Evolutionary conservation across 2,113 vertebrate species (phyloP).

Genomic region (Notechis scutatus): DNA sequence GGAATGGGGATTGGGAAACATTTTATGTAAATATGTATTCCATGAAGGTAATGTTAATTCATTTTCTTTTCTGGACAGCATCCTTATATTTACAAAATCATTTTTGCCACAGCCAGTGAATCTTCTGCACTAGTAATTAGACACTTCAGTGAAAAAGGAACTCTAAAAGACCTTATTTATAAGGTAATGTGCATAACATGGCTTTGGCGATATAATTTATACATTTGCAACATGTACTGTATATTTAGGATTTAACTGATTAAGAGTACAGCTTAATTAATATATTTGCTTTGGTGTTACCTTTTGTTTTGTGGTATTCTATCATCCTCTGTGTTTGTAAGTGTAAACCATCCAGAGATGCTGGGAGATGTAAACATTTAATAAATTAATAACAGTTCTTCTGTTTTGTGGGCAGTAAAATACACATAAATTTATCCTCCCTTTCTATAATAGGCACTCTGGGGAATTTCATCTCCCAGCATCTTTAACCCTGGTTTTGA

Average conservation of each 20-base stretch:
- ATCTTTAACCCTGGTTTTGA: not conserved
- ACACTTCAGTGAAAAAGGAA: conserved; percentile 90
- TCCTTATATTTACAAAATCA: conserved; percentile 84
- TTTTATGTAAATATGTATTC: not conserved
- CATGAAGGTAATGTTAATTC: not conserved
- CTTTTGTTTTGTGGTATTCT: not conserved
- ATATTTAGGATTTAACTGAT: not conserved
- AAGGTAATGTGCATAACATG: conserved; percentile 75
- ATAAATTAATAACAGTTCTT: not conserved
- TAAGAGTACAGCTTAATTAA: not conserved
- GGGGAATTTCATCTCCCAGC: not conserved
- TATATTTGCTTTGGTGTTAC: not conserved
- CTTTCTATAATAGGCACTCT: not conserved
- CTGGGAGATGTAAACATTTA: not conserved
- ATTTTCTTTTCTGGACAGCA: conserved; percentile 74
- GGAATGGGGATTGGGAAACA: too few relatives aligned
- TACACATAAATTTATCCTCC: not conserved
- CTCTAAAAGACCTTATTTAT: conserved; percentile 92
- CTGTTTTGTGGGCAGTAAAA: not conserved
- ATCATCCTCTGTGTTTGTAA: not conserved
- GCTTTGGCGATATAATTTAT: not conserved
- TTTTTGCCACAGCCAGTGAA: conserved; percentile 88
- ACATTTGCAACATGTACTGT: not conserved
- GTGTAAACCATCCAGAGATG: not conserved
- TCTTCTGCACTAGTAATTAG: conserved; percentile 90